phyloP scores from a whole-genome alignment of 92 coral and sea anemone species.

The Zoanthus gigantus region DNA sequence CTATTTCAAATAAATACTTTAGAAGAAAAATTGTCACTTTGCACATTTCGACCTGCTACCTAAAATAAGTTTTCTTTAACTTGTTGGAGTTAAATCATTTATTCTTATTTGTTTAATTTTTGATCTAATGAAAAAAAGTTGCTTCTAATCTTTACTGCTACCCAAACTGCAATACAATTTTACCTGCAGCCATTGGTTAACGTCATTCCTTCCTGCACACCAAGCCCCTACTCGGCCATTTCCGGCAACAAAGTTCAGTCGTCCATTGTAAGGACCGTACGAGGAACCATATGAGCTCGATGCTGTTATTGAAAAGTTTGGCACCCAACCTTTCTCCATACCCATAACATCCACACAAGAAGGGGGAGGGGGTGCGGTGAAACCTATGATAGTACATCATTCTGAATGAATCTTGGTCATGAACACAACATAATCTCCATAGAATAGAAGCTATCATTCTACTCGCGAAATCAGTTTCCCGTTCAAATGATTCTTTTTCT shows the following conservation, averaged over 20 bases:
- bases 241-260: not conserved
- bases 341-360: conserved; percentile 34
- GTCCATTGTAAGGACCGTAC: conserved; percentile 16
- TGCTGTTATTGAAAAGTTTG: not conserved
- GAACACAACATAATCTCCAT: too few species aligned
- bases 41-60: too few species aligned
- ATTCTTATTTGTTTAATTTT: too few species aligned
- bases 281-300: not conserved
- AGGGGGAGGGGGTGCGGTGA: conserved; percentile 41
- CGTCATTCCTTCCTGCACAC: conserved; percentile 71
- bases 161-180: not conserved
- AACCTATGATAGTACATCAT: not conserved
- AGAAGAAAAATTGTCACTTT: too few species aligned
- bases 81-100: too few species aligned
- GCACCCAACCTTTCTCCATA: conserved; percentile 30
- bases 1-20: too few species aligned
- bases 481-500: too few species aligned
- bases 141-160: not conserved
- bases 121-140: not conserved
- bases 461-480: too few species aligned
- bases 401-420: too few species aligned
- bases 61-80: too few species aligned
- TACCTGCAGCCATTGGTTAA: conserved; percentile 74
- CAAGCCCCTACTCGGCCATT: conserved; percentile 65
- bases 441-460: too few species aligned